A percentile compares a stretch with the other conserved stretches of the same genome.
Evolutionary conservation across 2,113 vertebrate species (phyloP).

Genomic region (Ceratotherium simum): DNA sequence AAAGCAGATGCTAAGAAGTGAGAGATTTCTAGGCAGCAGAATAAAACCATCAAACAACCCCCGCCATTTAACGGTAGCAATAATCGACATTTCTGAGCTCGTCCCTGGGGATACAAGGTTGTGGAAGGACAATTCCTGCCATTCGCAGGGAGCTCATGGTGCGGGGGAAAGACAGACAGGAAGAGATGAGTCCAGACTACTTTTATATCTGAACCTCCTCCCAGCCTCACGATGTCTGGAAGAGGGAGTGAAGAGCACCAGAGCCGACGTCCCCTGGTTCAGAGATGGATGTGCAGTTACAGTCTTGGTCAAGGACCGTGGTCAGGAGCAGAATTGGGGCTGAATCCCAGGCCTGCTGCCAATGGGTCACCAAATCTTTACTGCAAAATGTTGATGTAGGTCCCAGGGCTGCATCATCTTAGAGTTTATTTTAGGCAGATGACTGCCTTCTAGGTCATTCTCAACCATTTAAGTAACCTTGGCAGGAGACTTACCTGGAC

Average conservation of each 20-base stretch:
- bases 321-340: background rate
- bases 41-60: background rate
- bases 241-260: background rate
- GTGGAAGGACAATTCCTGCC: background rate
- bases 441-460: constrained; percentile 66
- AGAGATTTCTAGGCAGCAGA: background rate
- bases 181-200: background rate
- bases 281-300: background rate
- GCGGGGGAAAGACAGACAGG: background rate
- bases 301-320: background rate
- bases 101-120: background rate
- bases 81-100: background rate
- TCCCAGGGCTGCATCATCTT: constrained; percentile 45
- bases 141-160: background rate
- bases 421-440: constrained; percentile 73
- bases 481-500: constrained; percentile 52
- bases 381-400: constrained; percentile 6
- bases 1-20: background rate
- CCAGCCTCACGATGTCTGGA: background rate
- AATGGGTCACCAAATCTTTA: constrained; percentile 32
- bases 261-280: background rate
- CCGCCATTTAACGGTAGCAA: rapidly evolving
- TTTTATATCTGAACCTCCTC: background rate
- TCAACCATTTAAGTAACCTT: constrained; percentile 51
- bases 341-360: constrained; percentile 4